Base-by-base conservation (phyloP, 1,140 invertebrate genomes). In the Meteorus sp. region DNA sequence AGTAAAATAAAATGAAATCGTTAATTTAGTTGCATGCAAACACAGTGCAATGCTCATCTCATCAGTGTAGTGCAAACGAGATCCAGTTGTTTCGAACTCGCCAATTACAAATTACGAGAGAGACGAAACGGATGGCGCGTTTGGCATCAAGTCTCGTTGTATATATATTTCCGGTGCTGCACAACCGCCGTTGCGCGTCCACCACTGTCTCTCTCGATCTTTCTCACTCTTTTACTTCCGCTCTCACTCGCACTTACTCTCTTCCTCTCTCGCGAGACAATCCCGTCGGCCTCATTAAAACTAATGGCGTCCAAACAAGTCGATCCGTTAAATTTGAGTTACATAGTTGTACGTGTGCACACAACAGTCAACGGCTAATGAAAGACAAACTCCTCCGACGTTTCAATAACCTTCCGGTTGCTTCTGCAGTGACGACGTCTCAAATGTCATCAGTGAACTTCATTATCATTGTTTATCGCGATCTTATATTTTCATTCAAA, bases 341-440 rank as follows among this genome's bases (percentile, higher is more conserved):
- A 0, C 23, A 17, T 50, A 7, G 25, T 8, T 50, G 15, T 6
- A 27, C 27, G 22, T 47, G 27, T 25, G 29, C n/a, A 50, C 47
- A 50, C 29, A 50, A 50, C 13, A 33, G 25, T 51, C 37, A 13
- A 31, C 5, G 20, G 23, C 23, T 59, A 52, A 59, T 59, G 57
- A 53, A 59, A 59, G 29, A 45, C 41, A 59, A 59, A 59, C 57
- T 53, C 20, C 37, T 25, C 33, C 25, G 27, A 53, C 25, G 48
- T 45, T 52, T 9, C 45, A 43, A 50, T 50, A 58, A 50, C 17
- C 22, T 50, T 15, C 7, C 15, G n/a, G n/a, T n/a, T n/a, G n/a
- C 15, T 13, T 39, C 35, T 39, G 35, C 11, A 39, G 8, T 4
- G 3, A 15, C 35, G 8, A 8, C 8, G 3, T 39, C 35, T n/a